These are phyloP conservation scores for Upupa epops DNA, from an alignment of 2,113 vertebrate genomes.

Conservation along the genomic window DNA sequence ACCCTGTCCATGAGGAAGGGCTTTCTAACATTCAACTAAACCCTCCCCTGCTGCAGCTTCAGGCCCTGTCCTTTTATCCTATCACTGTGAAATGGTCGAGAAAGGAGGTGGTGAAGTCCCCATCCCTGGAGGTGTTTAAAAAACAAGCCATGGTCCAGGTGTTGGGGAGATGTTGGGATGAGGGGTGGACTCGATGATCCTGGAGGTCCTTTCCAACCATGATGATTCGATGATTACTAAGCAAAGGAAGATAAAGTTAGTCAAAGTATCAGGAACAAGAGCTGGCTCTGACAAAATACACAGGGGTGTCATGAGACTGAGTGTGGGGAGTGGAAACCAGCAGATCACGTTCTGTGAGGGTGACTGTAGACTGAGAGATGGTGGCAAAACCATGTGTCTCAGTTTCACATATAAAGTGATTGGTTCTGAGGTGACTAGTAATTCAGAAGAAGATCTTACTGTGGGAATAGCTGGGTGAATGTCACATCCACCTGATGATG, in stretches of 20 bases:
- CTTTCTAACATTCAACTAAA: no score
- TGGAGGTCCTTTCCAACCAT: no score
- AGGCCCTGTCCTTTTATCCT: no score
- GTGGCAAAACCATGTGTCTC: neutral
- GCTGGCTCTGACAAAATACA: neutral
- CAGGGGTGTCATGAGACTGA: neutral
- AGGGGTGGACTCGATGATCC: no score
- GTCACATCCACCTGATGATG: neutral
- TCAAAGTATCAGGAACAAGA: neutral
- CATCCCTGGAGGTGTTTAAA: no score
- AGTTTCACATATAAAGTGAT: neutral
- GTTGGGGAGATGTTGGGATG: no score
- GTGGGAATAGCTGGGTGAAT: neutral
- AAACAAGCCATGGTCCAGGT: no score
- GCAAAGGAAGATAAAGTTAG: neutral
- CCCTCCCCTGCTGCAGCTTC: no score
- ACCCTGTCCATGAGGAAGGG: no score
- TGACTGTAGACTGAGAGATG: neutral
- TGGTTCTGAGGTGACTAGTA: neutral
- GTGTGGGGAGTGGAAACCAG: neutral
- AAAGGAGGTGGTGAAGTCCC: no score
- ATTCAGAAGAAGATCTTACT: neutral
- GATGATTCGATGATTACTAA: neutral
- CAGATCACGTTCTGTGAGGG: neutral
- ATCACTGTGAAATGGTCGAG: no score